Conservation (phyloP, 1,140 invertebrate species). For the Rhizoglyphus robini region DNA sequence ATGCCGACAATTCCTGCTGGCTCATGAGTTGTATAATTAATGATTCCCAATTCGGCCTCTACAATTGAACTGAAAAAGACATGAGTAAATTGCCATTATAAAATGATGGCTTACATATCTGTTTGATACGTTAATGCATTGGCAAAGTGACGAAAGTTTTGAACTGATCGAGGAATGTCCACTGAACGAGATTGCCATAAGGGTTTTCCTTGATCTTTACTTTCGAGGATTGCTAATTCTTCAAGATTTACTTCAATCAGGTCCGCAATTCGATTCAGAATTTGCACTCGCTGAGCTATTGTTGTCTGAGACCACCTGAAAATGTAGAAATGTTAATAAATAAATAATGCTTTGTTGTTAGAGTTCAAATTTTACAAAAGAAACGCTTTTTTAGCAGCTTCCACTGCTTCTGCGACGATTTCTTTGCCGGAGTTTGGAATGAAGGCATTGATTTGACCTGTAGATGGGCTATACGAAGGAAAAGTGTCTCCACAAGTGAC, state of each 20-base stretch:
- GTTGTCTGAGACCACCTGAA: slow-evolving; percentile 34
- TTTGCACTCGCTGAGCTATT: slow-evolving; percentile 28
- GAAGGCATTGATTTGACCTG: slow-evolving; percentile 38
- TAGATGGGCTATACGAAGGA: slow-evolving; percentile 40
- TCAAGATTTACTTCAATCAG: slow-evolving; percentile 39
- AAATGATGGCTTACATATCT: slow-evolving; percentile 32
- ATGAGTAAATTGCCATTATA: slow-evolving; percentile 8
- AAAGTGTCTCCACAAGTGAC: slow-evolving; percentile 29
- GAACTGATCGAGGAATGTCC: slow-evolving; percentile 44
- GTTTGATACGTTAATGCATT: slow-evolving; percentile 36
- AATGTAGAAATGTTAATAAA: slow-evolving; percentile 1
- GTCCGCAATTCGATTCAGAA: slow-evolving; percentile 40
- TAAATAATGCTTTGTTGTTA: slow-evolving; percentile 19
- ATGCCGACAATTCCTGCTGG: slow-evolving; percentile 45
- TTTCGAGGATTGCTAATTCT: slow-evolving; percentile 42
- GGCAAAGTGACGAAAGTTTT: slow-evolving; percentile 46
- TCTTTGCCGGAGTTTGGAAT: slow-evolving; percentile 36
- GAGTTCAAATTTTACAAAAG: slow-evolving; percentile 27
- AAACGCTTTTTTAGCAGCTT: slow-evolving; percentile 33
- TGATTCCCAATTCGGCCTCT: slow-evolving; percentile 32
- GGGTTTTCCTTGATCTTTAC: slow-evolving; percentile 46
- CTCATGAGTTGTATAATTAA: slow-evolving; percentile 41
- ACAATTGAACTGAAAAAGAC: slow-evolving; percentile 31
- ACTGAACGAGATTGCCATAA: slow-evolving; percentile 38
- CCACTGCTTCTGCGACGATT: slow-evolving; percentile 35